Percentiles rank a stretch among this genome's conserved stretches.
Conservation (phyloP, 2,113 vertebrate genomes). For the Tetrao urogallus region DNA sequence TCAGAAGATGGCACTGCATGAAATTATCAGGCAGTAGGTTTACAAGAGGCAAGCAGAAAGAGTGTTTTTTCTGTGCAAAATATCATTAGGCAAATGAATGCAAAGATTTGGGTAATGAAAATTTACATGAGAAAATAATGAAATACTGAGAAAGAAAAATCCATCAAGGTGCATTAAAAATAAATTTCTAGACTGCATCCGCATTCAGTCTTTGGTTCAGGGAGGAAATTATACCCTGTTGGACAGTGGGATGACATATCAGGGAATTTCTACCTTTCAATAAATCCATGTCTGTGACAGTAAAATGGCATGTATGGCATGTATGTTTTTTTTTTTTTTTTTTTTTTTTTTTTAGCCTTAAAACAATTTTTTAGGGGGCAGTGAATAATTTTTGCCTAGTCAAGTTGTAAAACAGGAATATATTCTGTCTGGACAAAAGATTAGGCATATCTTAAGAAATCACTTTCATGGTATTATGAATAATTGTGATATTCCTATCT, state of each 20-base stretch:
- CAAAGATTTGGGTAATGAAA: background rate
- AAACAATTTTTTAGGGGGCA: no score
- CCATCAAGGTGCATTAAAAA: background rate
- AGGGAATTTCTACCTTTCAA: background rate
- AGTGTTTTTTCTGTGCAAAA: background rate
- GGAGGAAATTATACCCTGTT: background rate
- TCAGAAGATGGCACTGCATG: background rate
- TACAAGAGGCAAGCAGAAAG: background rate
- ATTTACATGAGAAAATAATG: background rate
- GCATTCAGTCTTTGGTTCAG: background rate
- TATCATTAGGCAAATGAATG: background rate
- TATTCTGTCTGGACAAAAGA: background rate
- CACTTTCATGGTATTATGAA: background rate
- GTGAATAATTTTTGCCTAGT: background rate
- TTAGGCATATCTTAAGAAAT: background rate
- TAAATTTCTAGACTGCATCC: background rate
- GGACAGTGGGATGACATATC: background rate
- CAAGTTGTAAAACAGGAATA: background rate
- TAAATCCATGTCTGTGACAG: background rate
- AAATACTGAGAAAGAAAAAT: background rate
- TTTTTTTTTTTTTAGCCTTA: background rate
- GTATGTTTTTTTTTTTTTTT: background rate
- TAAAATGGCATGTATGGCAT: background rate
- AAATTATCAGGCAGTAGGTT: background rate
- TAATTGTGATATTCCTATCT: background rate